These are phyloP conservation scores for Globicephala melas DNA, from an alignment of 2,113 vertebrate genomes.

Conservation along the genomic window DNA sequence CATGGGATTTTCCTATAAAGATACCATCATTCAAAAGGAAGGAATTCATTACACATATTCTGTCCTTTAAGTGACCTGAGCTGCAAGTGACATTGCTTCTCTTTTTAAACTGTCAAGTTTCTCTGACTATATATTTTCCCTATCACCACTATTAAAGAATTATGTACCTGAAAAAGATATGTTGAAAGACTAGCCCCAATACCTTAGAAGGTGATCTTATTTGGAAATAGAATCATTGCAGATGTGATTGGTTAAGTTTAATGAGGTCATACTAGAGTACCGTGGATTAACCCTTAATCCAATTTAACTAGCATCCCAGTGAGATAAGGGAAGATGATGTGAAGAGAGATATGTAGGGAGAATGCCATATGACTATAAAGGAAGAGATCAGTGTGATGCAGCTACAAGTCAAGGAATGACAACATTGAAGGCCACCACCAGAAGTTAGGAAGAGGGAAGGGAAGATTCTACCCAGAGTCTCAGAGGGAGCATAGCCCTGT, in stretches of 20 bases:
- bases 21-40: background rate
- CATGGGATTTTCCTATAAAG: background rate
- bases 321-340: background rate
- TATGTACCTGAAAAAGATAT: background rate
- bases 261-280: background rate
- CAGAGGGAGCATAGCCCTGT: background rate
- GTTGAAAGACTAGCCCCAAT: background rate
- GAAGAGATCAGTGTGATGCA: background rate
- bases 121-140: background rate
- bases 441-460: background rate
- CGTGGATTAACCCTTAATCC: background rate
- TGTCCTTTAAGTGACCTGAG: background rate
- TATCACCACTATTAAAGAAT: background rate
- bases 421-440: background rate
- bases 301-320: background rate
- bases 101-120: background rate
- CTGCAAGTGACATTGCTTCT: background rate
- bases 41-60: background rate
- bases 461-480: background rate
- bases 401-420: background rate
- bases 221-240: conserved; percentile 12
- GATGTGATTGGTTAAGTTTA: background rate
- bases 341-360: background rate
- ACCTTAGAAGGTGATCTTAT: background rate
- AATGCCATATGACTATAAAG: background rate